Base-by-base conservation (phyloP, 1,140 invertebrate genomes). In the Bombus difficillimus region DNA sequence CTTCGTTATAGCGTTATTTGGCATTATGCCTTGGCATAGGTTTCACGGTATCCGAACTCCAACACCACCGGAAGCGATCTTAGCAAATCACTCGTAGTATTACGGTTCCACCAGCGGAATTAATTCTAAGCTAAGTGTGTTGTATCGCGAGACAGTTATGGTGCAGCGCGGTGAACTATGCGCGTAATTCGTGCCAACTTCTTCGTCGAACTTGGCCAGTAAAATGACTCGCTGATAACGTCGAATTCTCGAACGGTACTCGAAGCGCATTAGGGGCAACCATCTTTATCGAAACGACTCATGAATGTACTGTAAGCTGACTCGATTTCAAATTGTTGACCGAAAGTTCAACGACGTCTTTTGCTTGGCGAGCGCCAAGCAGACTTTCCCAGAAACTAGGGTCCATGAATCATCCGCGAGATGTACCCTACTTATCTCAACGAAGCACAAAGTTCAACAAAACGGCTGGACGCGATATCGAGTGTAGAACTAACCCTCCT, bases 121-220 rank as follows among this genome's bases (percentile, higher is more conserved):
- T 76, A 57, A 76, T 62, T 76, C 74, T 2, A 76, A 76, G 9
- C 39, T 73, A 32, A 43, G 41, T 28, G 41, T 13, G 74, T 47
- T 76, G 37, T 13, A 76, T 18, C 74, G 53, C 53, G 22, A 22
- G 74, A 76, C 74, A 76, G 25, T 76, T 76, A 76, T 73, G 71
- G 32, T 13, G n/a, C n/a, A 22, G 8, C 28, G 25, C 32, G 12
- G 32, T 76, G 74, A 76, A 76, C 53, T 53, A 59, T 62, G 25
- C 34, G 25, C 32, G 53, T 22, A 73, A 73, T 28, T 73, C n/a
- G 28, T 15, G 13, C 71, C 28, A 76, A 76, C 53, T 76, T 76
- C 53, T 59, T 62, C 74, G 13, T 10, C 22, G 34, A 62, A 39
- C 25, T 32, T 62, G 34, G 53, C 39, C 8, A 22, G 39, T 10